Evolutionary conservation across 2,113 vertebrate genomes (phyloP).

Genomic region (Ursus arctos): DNA sequence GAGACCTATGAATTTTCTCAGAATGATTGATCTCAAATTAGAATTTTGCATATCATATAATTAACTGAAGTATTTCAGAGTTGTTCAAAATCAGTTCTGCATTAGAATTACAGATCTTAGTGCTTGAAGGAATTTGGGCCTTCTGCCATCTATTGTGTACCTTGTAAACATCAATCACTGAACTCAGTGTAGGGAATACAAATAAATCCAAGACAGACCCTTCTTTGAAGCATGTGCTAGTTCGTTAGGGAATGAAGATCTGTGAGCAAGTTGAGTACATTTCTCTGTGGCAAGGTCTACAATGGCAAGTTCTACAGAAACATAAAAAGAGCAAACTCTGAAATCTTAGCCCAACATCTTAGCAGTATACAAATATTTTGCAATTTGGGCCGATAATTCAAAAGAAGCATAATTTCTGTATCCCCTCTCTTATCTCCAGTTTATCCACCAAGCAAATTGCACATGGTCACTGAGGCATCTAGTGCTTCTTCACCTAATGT

Average conservation of each 20-base stretch:
- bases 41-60: conserved; percentile 20
- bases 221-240: background rate
- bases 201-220: background rate
- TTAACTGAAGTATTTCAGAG: background rate
- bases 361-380: background rate
- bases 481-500: background rate
- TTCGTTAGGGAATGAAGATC: background rate
- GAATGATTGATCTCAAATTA: background rate
- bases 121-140: background rate
- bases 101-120: background rate
- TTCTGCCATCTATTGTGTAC: background rate
- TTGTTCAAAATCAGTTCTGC: background rate
- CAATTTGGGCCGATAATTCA: background rate
- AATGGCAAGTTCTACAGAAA: background rate
- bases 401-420: background rate
- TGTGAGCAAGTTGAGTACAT: background rate
- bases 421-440: background rate
- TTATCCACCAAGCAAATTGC: background rate
- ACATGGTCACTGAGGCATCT: background rate
- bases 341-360: background rate
- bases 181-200: background rate
- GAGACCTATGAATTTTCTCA: background rate
- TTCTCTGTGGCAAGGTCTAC: background rate
- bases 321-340: background rate
- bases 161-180: background rate